Conservation (phyloP, 1,140 invertebrate genomes). For the Nephila pilipes region DNA sequence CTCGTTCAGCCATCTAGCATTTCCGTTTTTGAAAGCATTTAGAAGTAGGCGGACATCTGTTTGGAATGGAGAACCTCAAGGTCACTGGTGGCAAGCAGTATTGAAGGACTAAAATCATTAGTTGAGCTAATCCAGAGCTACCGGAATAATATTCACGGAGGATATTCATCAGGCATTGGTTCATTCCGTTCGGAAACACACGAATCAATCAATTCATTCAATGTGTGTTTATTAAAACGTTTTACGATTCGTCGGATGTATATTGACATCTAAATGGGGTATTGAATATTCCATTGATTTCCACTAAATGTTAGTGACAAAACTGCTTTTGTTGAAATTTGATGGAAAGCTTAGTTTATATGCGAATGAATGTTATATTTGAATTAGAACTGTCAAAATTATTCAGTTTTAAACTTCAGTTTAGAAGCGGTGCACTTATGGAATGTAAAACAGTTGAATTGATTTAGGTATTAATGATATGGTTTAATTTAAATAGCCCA, state of each 20-base stretch:
- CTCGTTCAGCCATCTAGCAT: not conserved
- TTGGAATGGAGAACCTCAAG: not conserved
- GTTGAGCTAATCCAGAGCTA: not conserved
- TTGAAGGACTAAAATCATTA: not conserved
- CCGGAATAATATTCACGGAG: not conserved
- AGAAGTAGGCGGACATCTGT: not conserved
- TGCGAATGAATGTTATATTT: no score
- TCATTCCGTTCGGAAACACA: not conserved
- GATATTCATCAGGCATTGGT: not conserved
- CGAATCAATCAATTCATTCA: not conserved
- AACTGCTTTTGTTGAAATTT: no score
- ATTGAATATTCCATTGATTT: not conserved
- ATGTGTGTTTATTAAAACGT: not conserved
- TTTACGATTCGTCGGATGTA: not conserved
- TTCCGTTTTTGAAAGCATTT: not conserved
- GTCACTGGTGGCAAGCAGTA: not conserved
- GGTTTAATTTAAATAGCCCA: no score
- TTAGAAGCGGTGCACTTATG: no score
- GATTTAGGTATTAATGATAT: no score
- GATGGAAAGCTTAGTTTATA: no score
- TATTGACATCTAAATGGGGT: not conserved
- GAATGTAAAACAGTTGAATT: no score
- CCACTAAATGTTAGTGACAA: not conserved
- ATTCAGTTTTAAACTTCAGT: no score
- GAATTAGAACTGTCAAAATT: no score